Evolutionary conservation across 2,888 invertebrate genomes (phyloP), one percentile per base, ranked within the genome.

Genomic region (Temnothorax rugatulus): DNA sequence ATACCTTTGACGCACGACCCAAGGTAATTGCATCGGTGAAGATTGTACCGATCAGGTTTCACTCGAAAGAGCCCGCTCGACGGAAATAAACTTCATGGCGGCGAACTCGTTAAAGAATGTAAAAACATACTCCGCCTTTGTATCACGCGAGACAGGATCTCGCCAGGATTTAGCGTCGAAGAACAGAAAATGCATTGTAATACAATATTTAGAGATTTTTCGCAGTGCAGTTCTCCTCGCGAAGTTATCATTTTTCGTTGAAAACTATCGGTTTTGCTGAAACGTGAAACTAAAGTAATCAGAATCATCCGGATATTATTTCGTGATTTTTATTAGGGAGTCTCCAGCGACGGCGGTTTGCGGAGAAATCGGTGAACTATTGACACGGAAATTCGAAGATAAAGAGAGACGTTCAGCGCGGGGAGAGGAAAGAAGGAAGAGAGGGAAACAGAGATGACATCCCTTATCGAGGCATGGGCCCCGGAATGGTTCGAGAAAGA

Each of bases 401-500:
- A 79, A 69, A 69, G 69, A 69, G 68, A 81, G 41, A 81, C 73
- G 25, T 81, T 69, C 47, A 18, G 34, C 57, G 34, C 29, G 66
- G 69, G 38, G 57, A 34, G 52, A 13, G 41, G 34, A 71, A 47
- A 76, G 54, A 44, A 18, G 61, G 64, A 64, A 57, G 38, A 64
- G 38, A 64, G 74, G 68, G 44, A 63, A 77, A 64, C 59, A 82
- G 76, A 84, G 83, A 84, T 87, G 83, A 84, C 82, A 69, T 76
- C 50, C 83, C 59, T 76, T 76, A 81, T 84, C 85, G 81, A 75
- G 66, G 83, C 84, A 86, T 86, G 86, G 86, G 84, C 83, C 61
- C 84, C 84, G 57, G 77, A 63, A 73, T 86, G 85, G 86, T 84
- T 68, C 54, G 79, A 75, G 84, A 85, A 89, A 89, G 85, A 90